These are phyloP conservation scores for Loris lydekkerianus DNA, from an alignment of 2,797 vertebrate species.

Conservation along the genomic window DNA sequence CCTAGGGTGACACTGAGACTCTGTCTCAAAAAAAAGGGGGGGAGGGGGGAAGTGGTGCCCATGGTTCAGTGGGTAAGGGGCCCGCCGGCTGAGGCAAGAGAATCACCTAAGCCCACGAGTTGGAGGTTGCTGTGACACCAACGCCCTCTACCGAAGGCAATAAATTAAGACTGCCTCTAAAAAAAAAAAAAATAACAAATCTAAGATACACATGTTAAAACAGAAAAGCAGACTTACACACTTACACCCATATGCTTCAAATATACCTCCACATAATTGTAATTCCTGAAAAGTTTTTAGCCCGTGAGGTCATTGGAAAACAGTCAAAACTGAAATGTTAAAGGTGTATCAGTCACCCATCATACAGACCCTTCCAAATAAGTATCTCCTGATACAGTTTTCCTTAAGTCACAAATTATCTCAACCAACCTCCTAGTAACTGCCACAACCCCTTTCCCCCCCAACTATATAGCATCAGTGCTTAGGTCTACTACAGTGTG, in stretches of 20 bases:
- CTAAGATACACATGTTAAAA: not conserved
- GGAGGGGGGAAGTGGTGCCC: too few relatives aligned
- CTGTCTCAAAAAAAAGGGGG: too few relatives aligned
- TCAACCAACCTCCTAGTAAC: not conserved
- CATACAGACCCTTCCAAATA: not conserved
- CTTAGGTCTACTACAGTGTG: not conserved
- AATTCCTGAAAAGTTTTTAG: not conserved
- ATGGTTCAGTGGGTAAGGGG: too few relatives aligned
- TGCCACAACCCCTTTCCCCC: not conserved
- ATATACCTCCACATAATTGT: not conserved
- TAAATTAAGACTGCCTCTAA: too few relatives aligned
- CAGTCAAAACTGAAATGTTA: conserved; percentile 38
- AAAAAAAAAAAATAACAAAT: not conserved
- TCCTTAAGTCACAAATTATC: not conserved
- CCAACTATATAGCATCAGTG: not conserved
- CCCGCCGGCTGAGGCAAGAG: too few relatives aligned
- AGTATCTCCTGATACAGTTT: not conserved
- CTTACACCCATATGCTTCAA: not conserved
- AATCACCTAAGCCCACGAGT: too few relatives aligned
- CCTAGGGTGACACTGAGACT: too few relatives aligned
- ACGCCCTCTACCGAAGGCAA: too few relatives aligned
- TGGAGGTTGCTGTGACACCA: too few relatives aligned
- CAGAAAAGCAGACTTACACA: not conserved
- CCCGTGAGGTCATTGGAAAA: conserved; percentile 34
- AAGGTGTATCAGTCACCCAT: not conserved